Conservation (phyloP, 2,113 vertebrate species). For the Phainopepla nitens region DNA sequence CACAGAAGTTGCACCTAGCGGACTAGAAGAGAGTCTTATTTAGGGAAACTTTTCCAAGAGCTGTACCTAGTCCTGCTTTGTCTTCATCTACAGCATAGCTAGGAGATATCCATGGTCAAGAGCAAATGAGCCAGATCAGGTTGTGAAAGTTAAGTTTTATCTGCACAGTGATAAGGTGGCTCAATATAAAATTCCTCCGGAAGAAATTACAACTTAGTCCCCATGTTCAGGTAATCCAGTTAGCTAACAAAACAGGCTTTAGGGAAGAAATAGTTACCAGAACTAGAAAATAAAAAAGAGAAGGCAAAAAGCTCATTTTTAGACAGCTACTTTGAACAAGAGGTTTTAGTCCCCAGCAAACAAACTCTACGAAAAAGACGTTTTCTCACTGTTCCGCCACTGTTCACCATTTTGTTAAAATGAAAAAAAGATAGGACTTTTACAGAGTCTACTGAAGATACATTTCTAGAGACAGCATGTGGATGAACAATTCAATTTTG, state of each 20-base stretch:
- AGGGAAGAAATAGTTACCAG: not conserved
- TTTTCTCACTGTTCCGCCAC: not conserved
- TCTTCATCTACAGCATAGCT: not conserved
- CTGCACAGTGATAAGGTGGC: not conserved
- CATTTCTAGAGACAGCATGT: not conserved
- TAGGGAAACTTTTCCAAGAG: not conserved
- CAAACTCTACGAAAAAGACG: not conserved
- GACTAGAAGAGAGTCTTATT: not conserved
- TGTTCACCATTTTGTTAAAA: not conserved
- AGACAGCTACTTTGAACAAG: not conserved
- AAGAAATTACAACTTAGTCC: not conserved
- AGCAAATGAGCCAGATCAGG: not conserved
- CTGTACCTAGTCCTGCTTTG: not conserved
- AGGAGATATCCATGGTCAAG: not conserved
- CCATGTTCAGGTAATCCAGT: not conserved
- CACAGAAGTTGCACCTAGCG: not conserved
- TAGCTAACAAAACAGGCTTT: not conserved
- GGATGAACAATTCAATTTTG: not conserved
- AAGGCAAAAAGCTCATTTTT: not conserved
- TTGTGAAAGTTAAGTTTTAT: not conserved
- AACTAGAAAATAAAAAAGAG: not conserved
- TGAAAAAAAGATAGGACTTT: not conserved
- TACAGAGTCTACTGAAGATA: not conserved
- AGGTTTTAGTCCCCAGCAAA: not conserved
- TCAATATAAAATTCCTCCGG: not conserved